Evolutionary conservation across 2,888 invertebrate species (phyloP), one percentile per base, ranked within the genome.

Genomic region (Elegia similella): DNA sequence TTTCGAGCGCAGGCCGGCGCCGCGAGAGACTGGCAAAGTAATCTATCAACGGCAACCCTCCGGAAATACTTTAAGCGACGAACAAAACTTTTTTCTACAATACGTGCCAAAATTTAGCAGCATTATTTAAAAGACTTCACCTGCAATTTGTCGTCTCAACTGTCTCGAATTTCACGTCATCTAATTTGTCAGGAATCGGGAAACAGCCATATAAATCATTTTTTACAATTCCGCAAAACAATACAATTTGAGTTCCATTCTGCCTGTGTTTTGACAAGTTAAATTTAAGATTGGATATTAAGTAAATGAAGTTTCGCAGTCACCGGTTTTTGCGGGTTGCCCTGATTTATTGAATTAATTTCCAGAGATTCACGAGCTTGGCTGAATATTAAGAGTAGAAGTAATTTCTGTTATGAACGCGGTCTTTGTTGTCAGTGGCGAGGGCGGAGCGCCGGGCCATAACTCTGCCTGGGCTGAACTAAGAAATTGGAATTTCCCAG

Each of bases 331-430:
- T 80, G 78, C 66, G 76, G 73, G 71, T 69, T 66, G 67, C 68
- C 64, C 72, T 84, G 86, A 88, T 86, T 86, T 88, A 88, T 88
- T 81, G 80, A 87, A 88, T 88, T 85, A 88, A 88, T 88, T 86
- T 86, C 77, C 75, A 74, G 77, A 85, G 83, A 82, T 83, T 84
- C 81, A 78, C 76, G 80, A 73, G 76, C 70, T 61, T 75, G 75
- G 67, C 61, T 73, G 86, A 87, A 88, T 86, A 86, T 83, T 84
- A 84, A 84, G 81, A 84, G 83, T 65, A 75, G 78, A 82, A 84
- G 81, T 85, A 83, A 86, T 88, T 85, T 86, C 68, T 75, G 82
- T 80, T 84, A 82, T 82, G 82, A 82, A 70, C 71, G 72, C 68
- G 73, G 80, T 76, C 86, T 85, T 85, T 86, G 83, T 86, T 80